A percentile compares a stretch with the other conserved stretches of the same genome.
Evolutionary conservation across 2,888 invertebrate genomes (phyloP).

Genomic region (Koerneria pararmatus): DNA sequence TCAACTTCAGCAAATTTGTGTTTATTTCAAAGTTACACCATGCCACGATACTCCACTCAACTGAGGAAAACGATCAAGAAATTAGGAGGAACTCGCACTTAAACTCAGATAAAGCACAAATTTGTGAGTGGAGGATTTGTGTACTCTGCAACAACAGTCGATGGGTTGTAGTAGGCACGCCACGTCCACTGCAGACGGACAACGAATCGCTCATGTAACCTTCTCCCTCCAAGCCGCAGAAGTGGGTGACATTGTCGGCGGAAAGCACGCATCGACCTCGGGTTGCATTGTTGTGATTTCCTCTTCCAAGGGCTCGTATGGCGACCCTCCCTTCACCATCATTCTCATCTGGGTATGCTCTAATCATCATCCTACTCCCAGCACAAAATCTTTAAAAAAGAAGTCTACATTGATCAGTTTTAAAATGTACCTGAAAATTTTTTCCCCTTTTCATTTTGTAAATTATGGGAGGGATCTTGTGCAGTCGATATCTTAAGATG

Average conservation of each 20-base stretch:
- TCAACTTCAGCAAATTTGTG: too few species aligned
- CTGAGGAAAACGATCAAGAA: constrained; percentile 7
- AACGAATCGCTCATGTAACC: constrained; percentile 30
- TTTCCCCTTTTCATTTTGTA: too few species aligned
- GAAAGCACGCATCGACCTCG: constrained; percentile 56
- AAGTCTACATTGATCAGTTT: too few species aligned
- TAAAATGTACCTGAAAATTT: too few species aligned
- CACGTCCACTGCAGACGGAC: too few species aligned
- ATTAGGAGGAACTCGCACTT: too few species aligned
- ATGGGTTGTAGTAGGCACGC: neutral
- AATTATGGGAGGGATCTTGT: too few species aligned
- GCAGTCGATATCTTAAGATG: too few species aligned
- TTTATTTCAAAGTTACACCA: too few species aligned
- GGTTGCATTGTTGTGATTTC: constrained; percentile 23
- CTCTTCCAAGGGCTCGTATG: constrained; percentile 18
- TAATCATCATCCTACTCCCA: constrained; percentile 9
- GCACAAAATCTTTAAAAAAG: too few species aligned
- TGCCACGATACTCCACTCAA: constrained; percentile 6
- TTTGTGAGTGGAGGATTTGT: constrained; percentile 4
- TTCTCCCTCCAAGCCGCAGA: constrained; percentile 56
- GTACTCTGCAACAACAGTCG: constrained; percentile 23
- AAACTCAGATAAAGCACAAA: neutral
- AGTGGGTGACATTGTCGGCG: constrained; percentile 57
- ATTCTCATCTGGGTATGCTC: constrained; percentile 5
- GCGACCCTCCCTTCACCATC: neutral